Evolutionary conservation across 2,797 vertebrate species (phyloP).

Genomic region (Podarcis lilfordi): DNA sequence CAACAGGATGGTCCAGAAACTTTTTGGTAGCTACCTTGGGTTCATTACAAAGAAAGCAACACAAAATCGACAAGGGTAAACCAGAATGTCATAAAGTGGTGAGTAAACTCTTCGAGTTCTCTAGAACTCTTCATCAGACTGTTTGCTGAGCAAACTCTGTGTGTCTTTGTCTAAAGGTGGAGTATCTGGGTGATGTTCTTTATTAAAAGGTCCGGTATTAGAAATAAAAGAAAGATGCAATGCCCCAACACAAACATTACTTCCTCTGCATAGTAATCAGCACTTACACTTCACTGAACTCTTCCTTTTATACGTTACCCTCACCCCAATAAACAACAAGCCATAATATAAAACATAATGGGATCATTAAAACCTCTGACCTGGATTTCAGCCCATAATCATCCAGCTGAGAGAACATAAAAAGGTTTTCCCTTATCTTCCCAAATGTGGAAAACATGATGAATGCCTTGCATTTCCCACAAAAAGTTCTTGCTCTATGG

Average conservation of each 20-base stretch:
- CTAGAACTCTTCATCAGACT: background rate
- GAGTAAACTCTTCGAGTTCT: background rate
- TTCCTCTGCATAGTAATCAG: background rate
- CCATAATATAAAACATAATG: conserved; percentile 6
- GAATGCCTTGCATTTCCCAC: background rate
- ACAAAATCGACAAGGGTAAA: background rate
- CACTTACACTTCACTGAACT: background rate
- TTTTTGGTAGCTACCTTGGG: background rate
- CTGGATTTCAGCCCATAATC: background rate
- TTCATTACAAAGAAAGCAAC: background rate
- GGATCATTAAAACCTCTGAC: background rate
- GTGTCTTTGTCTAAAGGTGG: no score
- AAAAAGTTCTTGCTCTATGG: background rate
- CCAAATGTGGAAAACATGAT: background rate
- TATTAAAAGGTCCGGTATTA: background rate
- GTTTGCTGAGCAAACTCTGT: background rate
- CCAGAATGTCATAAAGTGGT: background rate
- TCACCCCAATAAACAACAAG: background rate
- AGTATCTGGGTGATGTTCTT: background rate
- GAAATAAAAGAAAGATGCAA: background rate
- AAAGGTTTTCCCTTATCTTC: background rate
- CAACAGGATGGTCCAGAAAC: no score
- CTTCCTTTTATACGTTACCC: background rate
- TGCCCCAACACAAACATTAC: conserved; percentile 30
- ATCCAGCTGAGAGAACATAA: background rate